A percentile compares a stretch with the other conserved stretches of the same genome.
phyloP scores from a whole-genome alignment of 2,113 vertebrate genomes.

The Panurus biarmicus region DNA sequence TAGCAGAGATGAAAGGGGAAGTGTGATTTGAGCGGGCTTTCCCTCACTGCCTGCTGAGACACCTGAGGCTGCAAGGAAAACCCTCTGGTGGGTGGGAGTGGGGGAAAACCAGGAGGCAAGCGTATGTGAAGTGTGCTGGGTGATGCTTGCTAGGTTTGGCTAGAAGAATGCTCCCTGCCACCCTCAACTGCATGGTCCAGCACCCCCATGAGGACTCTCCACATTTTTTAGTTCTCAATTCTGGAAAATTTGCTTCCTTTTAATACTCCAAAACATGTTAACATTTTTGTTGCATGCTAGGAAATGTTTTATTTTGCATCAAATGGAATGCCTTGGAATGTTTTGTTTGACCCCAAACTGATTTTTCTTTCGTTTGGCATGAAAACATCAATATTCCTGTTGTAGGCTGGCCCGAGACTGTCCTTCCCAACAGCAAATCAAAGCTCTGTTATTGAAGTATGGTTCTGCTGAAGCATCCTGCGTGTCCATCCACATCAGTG shows the following conservation, averaged over 20 bases:
- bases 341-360: neutral
- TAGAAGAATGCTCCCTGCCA: neutral
- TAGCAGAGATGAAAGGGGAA: conserved; percentile 63
- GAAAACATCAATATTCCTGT: neutral
- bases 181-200: neutral
- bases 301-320: neutral
- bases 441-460: neutral
- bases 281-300: neutral
- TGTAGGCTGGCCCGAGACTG: neutral
- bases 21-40: conserved; percentile 36
- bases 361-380: neutral
- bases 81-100: neutral
- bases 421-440: neutral
- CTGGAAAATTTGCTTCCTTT: neutral
- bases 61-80: conserved; percentile 55
- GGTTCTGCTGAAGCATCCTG: neutral
- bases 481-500: neutral
- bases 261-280: neutral
- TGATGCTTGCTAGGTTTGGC: neutral
- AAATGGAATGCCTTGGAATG: neutral
- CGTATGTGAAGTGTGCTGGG: rapidly evolving
- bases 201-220: neutral
- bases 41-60: conserved; percentile 7
- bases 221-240: neutral
- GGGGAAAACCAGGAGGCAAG: neutral